Evolutionary conservation across 2,888 invertebrate genomes (phyloP).

Genomic region (Rhamnusium bicolor): DNA sequence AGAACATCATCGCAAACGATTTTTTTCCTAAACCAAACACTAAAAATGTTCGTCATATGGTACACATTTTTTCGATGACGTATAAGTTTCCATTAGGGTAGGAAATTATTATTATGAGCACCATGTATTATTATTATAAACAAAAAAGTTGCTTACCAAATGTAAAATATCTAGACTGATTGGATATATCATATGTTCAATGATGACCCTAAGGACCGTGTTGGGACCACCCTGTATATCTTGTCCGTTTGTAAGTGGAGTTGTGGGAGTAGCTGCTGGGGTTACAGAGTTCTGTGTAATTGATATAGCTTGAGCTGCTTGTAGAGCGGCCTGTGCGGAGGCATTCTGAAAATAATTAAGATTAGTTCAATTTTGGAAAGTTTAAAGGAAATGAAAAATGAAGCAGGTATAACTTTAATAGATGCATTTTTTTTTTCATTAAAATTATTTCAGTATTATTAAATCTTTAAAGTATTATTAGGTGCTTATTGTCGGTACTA

Average conservation of each 20-base stretch:
- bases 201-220: conserved; percentile 97
- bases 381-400: background rate
- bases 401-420: too few species aligned
- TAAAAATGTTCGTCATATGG: too few species aligned
- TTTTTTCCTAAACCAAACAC: too few species aligned
- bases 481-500: too few species aligned
- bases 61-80: too few species aligned
- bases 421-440: too few species aligned
- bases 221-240: conserved; percentile 92
- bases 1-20: too few species aligned
- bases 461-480: too few species aligned
- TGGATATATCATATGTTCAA: conserved; percentile 99
- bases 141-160: conserved; percentile 75
- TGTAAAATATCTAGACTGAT: conserved; percentile 98
- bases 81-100: too few species aligned
- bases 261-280: conserved; percentile 76
- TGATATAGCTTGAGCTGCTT: conserved; percentile 87
- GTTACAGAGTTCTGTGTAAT: conserved; percentile 77
- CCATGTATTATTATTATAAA: conserved; percentile 23
- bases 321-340: conserved; percentile 88
- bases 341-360: conserved; percentile 78
- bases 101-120: too few species aligned
- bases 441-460: too few species aligned
- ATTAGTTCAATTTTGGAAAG: conserved; percentile 21
- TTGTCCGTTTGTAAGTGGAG: conserved; percentile 73